Percentiles rank a stretch among this genome's conserved stretches.
Evolutionary conservation across 2,888 invertebrate species (phyloP).

Genomic region (Aporophyla lueneburgensis): DNA sequence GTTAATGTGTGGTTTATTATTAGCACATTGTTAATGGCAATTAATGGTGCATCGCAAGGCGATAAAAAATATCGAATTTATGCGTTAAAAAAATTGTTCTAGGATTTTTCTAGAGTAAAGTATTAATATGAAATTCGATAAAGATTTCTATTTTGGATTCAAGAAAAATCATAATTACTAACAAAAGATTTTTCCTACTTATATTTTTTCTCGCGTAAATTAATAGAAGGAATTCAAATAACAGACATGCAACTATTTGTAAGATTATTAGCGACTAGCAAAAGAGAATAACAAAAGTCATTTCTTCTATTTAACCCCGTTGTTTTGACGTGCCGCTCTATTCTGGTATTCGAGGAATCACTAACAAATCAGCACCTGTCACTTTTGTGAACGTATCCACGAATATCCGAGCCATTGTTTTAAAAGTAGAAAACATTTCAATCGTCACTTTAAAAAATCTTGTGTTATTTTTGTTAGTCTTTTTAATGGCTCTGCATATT

Average conservation of each 20-base stretch:
- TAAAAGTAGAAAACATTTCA: conserved; percentile 83
- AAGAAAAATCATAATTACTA: conserved; percentile 36
- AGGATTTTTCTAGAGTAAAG: conserved; percentile 1
- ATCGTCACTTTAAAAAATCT: conserved; percentile 80
- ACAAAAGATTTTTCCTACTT: conserved; percentile 58
- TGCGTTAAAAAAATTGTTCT: not conserved
- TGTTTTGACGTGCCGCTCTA: conserved; percentile 85
- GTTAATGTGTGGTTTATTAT: conserved; percentile 60
- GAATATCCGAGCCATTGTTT: conserved; percentile 85
- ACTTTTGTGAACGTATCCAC: conserved; percentile 81
- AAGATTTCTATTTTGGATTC: conserved; percentile 1
- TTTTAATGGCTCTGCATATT: conserved; percentile 73
- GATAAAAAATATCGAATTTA: conserved; percentile 8
- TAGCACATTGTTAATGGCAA: conserved; percentile 58
- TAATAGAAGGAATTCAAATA: conserved; percentile 76
- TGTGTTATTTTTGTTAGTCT: conserved; percentile 79
- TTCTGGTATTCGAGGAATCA: conserved; percentile 83
- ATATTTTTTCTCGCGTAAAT: conserved; percentile 74
- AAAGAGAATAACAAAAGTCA: conserved; percentile 76
- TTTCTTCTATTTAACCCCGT: conserved; percentile 77
- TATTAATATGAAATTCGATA: conserved; percentile 8
- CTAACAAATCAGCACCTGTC: conserved; percentile 88
- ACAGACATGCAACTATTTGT: conserved; percentile 78
- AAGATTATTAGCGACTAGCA: conserved; percentile 77
- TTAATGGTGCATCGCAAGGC: conserved; percentile 50